A percentile compares a stretch with the other conserved stretches of the same genome.
Conservation (phyloP, 2,888 invertebrate species). For the Monochamus alternatus region DNA sequence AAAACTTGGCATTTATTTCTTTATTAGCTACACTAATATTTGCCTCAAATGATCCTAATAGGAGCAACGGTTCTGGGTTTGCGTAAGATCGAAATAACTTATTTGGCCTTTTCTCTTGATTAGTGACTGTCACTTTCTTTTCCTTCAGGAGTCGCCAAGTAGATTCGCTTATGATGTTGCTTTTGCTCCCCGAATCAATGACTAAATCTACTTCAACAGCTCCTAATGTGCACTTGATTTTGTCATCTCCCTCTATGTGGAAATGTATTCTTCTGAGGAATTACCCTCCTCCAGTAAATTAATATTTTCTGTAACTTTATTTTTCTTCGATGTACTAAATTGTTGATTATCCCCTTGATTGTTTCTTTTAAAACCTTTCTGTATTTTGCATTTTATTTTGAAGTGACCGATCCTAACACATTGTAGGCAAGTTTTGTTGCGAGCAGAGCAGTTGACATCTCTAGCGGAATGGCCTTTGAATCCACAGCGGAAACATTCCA, state of each 20-base stretch:
- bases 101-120: background rate
- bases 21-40: slow-evolving; percentile 5
- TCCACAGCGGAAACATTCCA: background rate
- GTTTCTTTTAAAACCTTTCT: background rate
- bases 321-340: background rate
- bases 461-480: background rate
- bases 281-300: background rate
- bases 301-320: background rate
- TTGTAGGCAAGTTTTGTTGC: slow-evolving; percentile 1
- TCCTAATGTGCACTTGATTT: background rate
- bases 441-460: background rate
- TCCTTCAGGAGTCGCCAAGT: background rate
- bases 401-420: background rate
- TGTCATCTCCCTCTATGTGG: background rate
- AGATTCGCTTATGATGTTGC: background rate
- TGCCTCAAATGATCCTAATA: slow-evolving; percentile 1
- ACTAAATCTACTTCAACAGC: background rate
- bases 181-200: background rate
- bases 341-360: background rate
- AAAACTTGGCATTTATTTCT: background rate
- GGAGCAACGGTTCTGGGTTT: background rate
- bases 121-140: background rate
- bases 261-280: background rate
- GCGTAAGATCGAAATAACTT: background rate
- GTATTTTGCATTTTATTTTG: slow-evolving; percentile 2